Base-by-base conservation (phyloP, 2,113 vertebrate species). In the Dasyprocta punctata region DNA sequence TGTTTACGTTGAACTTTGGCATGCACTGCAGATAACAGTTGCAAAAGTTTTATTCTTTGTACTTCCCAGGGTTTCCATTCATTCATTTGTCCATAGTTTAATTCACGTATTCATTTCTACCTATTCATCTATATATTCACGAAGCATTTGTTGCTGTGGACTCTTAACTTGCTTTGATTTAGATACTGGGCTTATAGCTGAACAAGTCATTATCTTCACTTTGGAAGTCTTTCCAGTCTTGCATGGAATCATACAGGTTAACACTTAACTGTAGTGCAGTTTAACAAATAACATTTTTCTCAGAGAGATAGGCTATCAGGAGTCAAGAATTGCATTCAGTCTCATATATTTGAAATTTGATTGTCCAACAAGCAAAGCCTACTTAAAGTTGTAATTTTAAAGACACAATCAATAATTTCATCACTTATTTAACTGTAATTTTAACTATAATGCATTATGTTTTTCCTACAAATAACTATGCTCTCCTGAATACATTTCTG, bases 311-410 rank as follows among this genome's bases (percentile, higher is more conserved):
- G 82, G 69, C 10, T 78, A 61, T 60, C 6, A 26, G 16, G 3
- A 47, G 11, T 28, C 41, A 77, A 84, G 28, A 33, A 6, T 89
- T 49, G n/a, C 12, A 54, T 54, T 49, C 30, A 77, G 36, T 41
- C 20, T 92, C 47, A 16, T 87, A 22, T 52, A 78, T 81, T 94
- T 94, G 47, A 73, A 52, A 33, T 33, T 77, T 77, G 73, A 13
- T 28, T 90, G 19, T 38, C 52, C 11, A 54, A 38, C 13, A 22
- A 38, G 47, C 9, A 86, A 60, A 65, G 33, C 9, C 9, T 44
- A 52, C 30, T 54, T 17, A 19, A 77, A 12, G 12, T 41, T 33
- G 16, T 86, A 44, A 24, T 83, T 87, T 77, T 75, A 89, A 67
- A 26, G 36, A n/a, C 14, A 47, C 9, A 52, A 5, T 36, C 26